Evolutionary conservation across 2,113 vertebrate genomes (phyloP).

Genomic region (Tragelaphus scriptus): DNA sequence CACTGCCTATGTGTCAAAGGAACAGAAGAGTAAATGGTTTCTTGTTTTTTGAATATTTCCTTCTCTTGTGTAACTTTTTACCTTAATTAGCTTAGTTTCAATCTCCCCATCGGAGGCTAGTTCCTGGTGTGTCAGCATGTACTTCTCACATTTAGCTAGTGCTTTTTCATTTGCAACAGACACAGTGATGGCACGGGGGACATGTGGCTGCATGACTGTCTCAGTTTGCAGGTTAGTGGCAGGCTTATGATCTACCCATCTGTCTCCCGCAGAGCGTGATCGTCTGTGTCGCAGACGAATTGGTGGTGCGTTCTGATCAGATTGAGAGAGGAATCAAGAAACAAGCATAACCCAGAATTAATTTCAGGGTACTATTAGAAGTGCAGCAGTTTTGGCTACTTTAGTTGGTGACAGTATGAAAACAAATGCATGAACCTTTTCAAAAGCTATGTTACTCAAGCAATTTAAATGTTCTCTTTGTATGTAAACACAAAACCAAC

Average conservation of each 20-base stretch:
- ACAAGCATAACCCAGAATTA: slow-evolving; percentile 71
- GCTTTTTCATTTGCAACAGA: slow-evolving; percentile 88
- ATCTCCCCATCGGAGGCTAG: slow-evolving; percentile 96
- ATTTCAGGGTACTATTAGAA: slow-evolving; percentile 21
- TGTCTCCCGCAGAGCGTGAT: slow-evolving; percentile 92
- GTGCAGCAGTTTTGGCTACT: slow-evolving; percentile 62
- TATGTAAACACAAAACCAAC: slow-evolving; percentile 29
- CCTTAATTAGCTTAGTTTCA: slow-evolving; percentile 96
- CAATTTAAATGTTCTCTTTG: slow-evolving; percentile 21
- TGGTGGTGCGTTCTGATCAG: slow-evolving; percentile 82
- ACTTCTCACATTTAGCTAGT: slow-evolving; percentile 94
- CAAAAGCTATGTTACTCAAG: slow-evolving; percentile 22
- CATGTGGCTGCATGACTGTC: slow-evolving; percentile 92
- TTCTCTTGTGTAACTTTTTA: slow-evolving; percentile 68
- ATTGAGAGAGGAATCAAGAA: slow-evolving; percentile 74
- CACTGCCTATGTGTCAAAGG: not conserved
- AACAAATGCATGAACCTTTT: not conserved
- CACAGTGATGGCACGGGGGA: slow-evolving; percentile 92
- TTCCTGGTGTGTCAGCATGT: slow-evolving; percentile 98
- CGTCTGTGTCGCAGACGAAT: slow-evolving; percentile 86
- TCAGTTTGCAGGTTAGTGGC: slow-evolving; percentile 88
- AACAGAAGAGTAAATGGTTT: not conserved
- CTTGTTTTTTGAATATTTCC: not conserved
- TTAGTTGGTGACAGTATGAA: slow-evolving; percentile 1
- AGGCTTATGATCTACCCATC: slow-evolving; percentile 97